Base-by-base conservation (phyloP, 2,888 invertebrate species). In the Gymnocheta viridis region DNA sequence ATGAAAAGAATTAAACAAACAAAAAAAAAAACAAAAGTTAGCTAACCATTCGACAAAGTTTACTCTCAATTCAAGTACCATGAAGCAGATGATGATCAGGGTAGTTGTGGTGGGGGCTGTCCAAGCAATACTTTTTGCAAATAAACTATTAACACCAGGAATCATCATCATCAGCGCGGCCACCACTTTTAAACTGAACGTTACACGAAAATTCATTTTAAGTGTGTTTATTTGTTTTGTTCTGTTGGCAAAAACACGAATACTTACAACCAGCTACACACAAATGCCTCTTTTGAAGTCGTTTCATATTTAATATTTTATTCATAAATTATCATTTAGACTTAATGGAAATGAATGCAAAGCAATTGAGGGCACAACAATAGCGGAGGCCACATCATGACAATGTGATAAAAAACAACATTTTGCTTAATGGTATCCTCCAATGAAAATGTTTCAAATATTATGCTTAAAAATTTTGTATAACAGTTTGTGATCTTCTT, bases 21-120 rank as follows among this genome's bases (percentile, higher is more conserved):
- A n/a, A n/a, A n/a, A n/a, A 69, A 60, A 58, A 58, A 67, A 70
- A 72, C 41, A 49, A 76, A 64, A 54, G 44, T 70, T 78, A 47
- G 69, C 70, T 41, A 66, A 60, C 60, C 69, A 70, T 82, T 70
- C 82, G 41, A 56, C 69, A 79, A 79, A 83, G 74, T 83, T 79
- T 74, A 79, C 81, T 62, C 77, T 81, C 62, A 62, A 77, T 54
- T 60, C 62, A 73, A 77, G 62, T 62, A 24, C 54, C 74, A 60
- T 51, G 44, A 69, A 69, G 69, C 35, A 47, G 60, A 60, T 29
- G 60, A 22, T 12, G 60, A 19, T 41, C 38, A 58, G 19, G 35
- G 69, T 0, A 12, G 49, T 62, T 9, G 24, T n/a, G 19, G 19
- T 58, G 27, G 22, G 51, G 22, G 22, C 14, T 12, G 32, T 32